Evolutionary conservation across 2,113 vertebrate species (phyloP).

Genomic region (Barnardius zonarius): DNA sequence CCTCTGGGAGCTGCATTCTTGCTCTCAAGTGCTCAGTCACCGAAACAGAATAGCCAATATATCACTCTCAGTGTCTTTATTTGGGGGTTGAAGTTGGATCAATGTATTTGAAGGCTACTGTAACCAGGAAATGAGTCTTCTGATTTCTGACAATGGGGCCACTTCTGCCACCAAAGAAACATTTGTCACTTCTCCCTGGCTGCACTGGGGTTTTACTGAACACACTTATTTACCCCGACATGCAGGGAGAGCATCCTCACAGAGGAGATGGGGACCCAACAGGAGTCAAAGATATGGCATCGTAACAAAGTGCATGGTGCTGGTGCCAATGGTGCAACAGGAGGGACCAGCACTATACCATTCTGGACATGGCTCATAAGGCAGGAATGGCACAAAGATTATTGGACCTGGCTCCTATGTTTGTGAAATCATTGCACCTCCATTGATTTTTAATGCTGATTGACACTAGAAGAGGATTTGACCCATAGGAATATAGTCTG

Average conservation of each 20-base stretch:
- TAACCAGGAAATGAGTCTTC: neutral
- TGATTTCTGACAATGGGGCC: neutral
- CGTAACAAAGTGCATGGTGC: rapidly evolving
- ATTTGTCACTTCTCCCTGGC: neutral
- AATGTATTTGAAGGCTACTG: neutral
- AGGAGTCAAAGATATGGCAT: rapidly evolving
- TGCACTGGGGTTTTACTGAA: neutral
- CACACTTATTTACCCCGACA: neutral
- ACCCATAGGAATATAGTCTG: neutral
- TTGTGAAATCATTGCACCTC: neutral
- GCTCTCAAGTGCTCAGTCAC: slow-evolving; percentile 16
- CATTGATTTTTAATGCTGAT: neutral
- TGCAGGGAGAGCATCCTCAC: rapidly evolving
- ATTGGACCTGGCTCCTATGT: neutral
- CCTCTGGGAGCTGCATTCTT: slow-evolving; percentile 11
- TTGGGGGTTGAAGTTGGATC: neutral
- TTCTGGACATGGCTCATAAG: neutral
- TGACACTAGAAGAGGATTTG: neutral
- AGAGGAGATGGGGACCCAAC: neutral
- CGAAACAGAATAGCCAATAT: neutral
- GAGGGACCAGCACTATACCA: neutral
- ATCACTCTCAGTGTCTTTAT: neutral
- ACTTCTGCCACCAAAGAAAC: neutral
- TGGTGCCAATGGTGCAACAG: neutral
- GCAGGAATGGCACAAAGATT: neutral